Percentiles rank a stretch among this genome's conserved stretches.
phyloP scores from a whole-genome alignment of 2,888 invertebrate species.

The Lissocephala sabroskyi region DNA sequence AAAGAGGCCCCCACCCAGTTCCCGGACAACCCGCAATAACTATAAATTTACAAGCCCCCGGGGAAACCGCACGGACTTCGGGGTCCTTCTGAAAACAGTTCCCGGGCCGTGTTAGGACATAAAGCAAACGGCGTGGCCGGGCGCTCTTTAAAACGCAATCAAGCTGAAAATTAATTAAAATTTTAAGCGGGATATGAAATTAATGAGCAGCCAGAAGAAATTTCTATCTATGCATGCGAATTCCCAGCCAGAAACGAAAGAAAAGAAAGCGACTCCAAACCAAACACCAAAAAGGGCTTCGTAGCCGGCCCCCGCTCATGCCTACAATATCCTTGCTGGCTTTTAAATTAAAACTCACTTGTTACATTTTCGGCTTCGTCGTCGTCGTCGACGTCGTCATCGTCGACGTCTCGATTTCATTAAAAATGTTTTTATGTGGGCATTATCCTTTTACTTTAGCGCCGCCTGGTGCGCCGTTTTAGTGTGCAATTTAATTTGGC shows the following conservation, averaged over 20 bases:
- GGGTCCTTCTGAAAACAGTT: not conserved
- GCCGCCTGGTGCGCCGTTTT: conserved; percentile 29
- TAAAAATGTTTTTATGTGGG: conserved; percentile 63
- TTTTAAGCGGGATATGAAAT: conserved; percentile 65
- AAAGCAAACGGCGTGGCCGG: conserved; percentile 27
- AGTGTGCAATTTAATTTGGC: conserved; percentile 59
- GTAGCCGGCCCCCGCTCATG: too few species aligned
- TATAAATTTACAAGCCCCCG: conserved; percentile 46
- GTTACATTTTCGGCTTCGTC: conserved; percentile 46
- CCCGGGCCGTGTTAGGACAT: conserved; percentile 19
- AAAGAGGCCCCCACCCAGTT: conserved; percentile 11
- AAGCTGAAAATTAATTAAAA: conserved; percentile 71
- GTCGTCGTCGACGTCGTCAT: conserved; percentile 1
- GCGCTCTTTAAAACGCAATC: conserved; percentile 68
- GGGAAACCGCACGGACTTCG: conserved; percentile 23
- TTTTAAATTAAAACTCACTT: conserved; percentile 58
- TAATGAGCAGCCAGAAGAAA: conserved; percentile 48
- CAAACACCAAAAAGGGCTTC: too few species aligned
- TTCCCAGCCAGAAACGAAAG: not conserved
- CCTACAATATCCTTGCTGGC: too few species aligned
- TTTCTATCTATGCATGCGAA: conserved; percentile 7
- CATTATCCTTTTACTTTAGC: conserved; percentile 59
- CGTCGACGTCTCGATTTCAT: conserved; percentile 57
- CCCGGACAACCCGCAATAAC: conserved; percentile 57
- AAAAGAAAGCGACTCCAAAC: not conserved